Base-by-base conservation (phyloP, 64 coral and sea anemone species). In the Actinia tenebrosa region DNA sequence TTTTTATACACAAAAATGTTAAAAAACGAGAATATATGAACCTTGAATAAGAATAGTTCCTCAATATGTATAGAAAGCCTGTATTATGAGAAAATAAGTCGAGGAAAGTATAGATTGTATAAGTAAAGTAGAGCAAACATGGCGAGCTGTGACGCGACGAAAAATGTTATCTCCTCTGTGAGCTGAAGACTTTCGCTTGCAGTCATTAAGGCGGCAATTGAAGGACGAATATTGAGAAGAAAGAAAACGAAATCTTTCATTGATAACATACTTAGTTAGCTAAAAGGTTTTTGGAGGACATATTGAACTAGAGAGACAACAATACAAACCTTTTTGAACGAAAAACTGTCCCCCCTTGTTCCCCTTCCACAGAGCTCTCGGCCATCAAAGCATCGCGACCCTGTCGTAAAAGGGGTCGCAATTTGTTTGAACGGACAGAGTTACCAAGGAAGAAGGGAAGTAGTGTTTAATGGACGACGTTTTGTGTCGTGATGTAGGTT, bases 281-380 rank as follows among this genome's bases (percentile, higher is more conserved):
- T 30, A 75, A 27, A 66, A 66, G 18, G 3, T 66, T n/a, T 66
- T 22, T 3, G 22, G 9, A 18, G 7, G 79, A 81, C 53, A 81
- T 37, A 47, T 50, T 50, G 50, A 81, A 23, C 16, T 50, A 22
- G 53, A 81, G 7, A 81, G 44, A 62, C 53, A 63, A 85, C 60
- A 85, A 85, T 85, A 85, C 83, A 64, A 85, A 85, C 83, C 83
- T 85, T 85, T 64, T 85, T 85, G 83, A 85, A 59, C 56, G 83
- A 85, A 53, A 53, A 54, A 83, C 53, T 17, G 83, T 85, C 83
- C 83, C 83, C 83, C 83, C 83, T 85, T 85, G 83, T 85, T 85
- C 83, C 83, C 83, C 83, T 85, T 85, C 83, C 83, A 42, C 20
- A 85, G 83, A 85, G 56, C 54, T 61, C 50, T 85, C 83, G 83